These are phyloP conservation scores for Alviniconcha marisindica DNA, from an alignment of 1,140 invertebrate species.

Conservation along the genomic window DNA sequence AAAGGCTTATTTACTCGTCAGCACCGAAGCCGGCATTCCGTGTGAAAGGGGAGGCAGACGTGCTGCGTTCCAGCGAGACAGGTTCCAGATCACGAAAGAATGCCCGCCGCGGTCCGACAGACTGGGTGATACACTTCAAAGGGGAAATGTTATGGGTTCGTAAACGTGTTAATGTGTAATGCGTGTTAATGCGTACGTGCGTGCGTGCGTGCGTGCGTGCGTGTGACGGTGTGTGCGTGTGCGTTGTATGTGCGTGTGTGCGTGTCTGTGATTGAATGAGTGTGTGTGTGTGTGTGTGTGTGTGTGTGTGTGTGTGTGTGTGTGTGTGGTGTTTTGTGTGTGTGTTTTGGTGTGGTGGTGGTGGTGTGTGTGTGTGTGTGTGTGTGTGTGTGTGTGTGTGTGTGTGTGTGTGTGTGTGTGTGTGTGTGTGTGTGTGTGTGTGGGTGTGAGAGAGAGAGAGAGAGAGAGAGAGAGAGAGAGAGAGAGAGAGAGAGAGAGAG, in stretches of 20 bases:
- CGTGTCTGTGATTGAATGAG: background rate
- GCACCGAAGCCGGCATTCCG: too few species aligned
- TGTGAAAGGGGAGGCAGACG: too few species aligned
- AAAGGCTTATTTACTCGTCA: too few species aligned
- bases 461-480: conserved; percentile 19
- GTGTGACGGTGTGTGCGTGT: background rate
- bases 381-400: conserved; percentile 28
- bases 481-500: background rate
- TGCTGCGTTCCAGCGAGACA: too few species aligned
- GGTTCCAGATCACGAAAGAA: too few species aligned
- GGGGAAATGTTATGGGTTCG: too few species aligned
- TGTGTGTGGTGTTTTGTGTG: background rate
- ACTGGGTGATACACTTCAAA: too few species aligned
- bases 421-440: conserved; percentile 20
- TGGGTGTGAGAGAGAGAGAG: background rate
- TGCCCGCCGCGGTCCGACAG: too few species aligned
- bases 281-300: conserved; percentile 10
- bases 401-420: conserved; percentile 15
- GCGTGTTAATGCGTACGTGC: background rate
- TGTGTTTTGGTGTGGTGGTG: background rate
- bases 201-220: background rate
- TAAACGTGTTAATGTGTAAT: too few species aligned
- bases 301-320: conserved; percentile 15
- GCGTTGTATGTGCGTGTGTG: background rate
- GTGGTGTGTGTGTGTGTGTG: background rate